Percentiles rank a stretch among this genome's conserved stretches.
These are phyloP conservation scores for Pyrgus malvae DNA, from an alignment of 2,888 invertebrate genomes.

Conservation along the genomic window DNA sequence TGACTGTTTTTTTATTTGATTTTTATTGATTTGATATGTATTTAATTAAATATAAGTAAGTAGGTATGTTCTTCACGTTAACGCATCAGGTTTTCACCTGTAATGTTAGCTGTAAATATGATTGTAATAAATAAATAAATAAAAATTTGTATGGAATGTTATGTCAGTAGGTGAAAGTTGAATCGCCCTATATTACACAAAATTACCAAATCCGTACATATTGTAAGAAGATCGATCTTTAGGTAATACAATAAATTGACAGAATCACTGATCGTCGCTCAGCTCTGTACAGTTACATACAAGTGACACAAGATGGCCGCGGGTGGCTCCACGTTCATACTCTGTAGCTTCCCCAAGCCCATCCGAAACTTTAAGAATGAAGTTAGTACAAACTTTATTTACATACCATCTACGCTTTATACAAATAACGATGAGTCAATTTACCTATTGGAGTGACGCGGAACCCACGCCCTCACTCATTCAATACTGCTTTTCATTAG, in stretches of 20 bases:
- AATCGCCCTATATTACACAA: conserved; percentile 6
- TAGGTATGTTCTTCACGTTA: too few relatives aligned
- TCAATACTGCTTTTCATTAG: neutral
- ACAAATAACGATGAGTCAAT: conserved; percentile 57
- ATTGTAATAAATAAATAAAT: too few relatives aligned
- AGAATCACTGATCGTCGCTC: neutral
- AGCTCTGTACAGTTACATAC: conserved; percentile 32
- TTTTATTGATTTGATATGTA: too few relatives aligned
- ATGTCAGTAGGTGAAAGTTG: neutral
- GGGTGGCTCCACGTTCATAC: conserved; percentile 11
- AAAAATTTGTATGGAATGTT: neutral
- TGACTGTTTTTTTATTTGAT: too few relatives aligned
- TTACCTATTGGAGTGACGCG: conserved; percentile 39
- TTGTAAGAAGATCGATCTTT: neutral
- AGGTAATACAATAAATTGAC: neutral
- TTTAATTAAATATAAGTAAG: too few relatives aligned
- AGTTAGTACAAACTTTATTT: conserved; percentile 70
- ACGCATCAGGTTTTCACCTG: too few relatives aligned
- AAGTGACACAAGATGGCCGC: neutral
- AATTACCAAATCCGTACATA: neutral
- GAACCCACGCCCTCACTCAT: neutral
- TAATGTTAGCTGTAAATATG: too few relatives aligned
- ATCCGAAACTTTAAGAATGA: conserved; percentile 48
- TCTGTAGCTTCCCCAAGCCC: conserved; percentile 33
- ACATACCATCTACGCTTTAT: conserved; percentile 53